Evolutionary conservation across 2,113 vertebrate species (phyloP), one percentile per base, ranked within the genome.

Genomic region (Tursiops truncatus): DNA sequence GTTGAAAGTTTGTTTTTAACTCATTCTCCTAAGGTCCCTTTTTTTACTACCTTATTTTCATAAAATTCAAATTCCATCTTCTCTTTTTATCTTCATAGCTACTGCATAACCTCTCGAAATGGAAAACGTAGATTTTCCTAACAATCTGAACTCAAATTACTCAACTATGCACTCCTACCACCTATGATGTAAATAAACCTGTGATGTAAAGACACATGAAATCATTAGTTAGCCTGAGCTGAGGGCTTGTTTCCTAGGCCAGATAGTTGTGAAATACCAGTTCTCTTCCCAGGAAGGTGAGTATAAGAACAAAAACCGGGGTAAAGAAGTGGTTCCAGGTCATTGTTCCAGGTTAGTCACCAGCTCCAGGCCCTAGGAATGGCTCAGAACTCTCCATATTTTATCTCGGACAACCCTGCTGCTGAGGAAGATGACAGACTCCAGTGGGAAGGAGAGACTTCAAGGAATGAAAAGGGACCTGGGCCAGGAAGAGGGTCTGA

Each of bases 281-380:
- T 38, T 17, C 68, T 21, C 31, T 41, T 26, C 1, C 38, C n/a
- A 81, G n/a, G 26, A 33, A 7, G 62, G 36, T 4, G 5, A 31
- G 25, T 80, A 25, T 38, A 15, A 33, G n/a, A 14, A 50, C 11
- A 41, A 84, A 53, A 50, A 12, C 41, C 41, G 41, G 56, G 47
- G 41, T 38, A 36, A 47, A 26, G 21, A 36, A 10, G 13, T 1
- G n/a, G 9, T 18, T 11, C 2, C 31, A 17, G 3, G 5, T 23
- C 2, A 0, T 10, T 89, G 9, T 18, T 7, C 2, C 31, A 23
- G 6, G 8, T 31, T 38, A 53, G 58, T 76, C 5, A 33, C 1
- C 68, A 74, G 17, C n/a, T 53, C 33, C 25, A 28, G 26, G 17
- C 41, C 68, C 33, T 17, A 38, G 41, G 38, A 20, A 44, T 25